phyloP scores from a whole-genome alignment of 2,888 invertebrate species.

The Eucriotettix oculatus region DNA sequence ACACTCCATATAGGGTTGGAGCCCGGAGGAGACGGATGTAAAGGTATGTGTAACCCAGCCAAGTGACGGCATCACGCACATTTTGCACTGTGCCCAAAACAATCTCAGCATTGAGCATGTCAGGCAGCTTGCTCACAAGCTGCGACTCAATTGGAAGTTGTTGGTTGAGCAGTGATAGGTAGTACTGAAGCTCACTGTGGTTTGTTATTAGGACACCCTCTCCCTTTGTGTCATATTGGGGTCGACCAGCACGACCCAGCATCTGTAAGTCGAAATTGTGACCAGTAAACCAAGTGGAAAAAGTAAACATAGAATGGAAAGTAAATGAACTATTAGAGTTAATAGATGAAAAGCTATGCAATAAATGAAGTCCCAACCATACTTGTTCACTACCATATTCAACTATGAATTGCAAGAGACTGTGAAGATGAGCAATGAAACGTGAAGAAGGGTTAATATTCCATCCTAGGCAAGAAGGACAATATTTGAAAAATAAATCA shows the following conservation, averaged over 20 bases:
- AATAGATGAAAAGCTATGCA: not conserved
- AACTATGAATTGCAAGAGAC: too few relatives aligned
- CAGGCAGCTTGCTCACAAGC: constrained; percentile 78
- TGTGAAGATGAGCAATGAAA: too few relatives aligned
- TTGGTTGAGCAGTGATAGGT: constrained; percentile 91
- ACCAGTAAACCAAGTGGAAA: not conserved
- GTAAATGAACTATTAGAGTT: not conserved
- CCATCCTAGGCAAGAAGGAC: too few relatives aligned
- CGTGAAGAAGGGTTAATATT: too few relatives aligned
- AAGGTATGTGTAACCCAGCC: constrained; percentile 93
- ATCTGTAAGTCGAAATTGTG: constrained; percentile 34
- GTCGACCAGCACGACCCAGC: constrained; percentile 94
- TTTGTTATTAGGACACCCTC: constrained; percentile 95
- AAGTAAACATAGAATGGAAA: not conserved
- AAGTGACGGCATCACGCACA: constrained; percentile 77
- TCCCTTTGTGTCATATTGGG: constrained; percentile 96
- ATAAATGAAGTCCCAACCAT: too few relatives aligned
- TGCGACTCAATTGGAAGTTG: constrained; percentile 98
- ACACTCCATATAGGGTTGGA: constrained; percentile 79
- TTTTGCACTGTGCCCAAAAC: constrained; percentile 89
- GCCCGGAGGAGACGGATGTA: constrained; percentile 84
- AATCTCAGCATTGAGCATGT: constrained; percentile 95
- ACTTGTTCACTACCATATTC: too few relatives aligned
- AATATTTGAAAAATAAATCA: too few relatives aligned
- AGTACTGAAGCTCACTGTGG: constrained; percentile 96